Conservation (phyloP, 2,113 vertebrate species). For the Propithecus coquereli region DNA sequence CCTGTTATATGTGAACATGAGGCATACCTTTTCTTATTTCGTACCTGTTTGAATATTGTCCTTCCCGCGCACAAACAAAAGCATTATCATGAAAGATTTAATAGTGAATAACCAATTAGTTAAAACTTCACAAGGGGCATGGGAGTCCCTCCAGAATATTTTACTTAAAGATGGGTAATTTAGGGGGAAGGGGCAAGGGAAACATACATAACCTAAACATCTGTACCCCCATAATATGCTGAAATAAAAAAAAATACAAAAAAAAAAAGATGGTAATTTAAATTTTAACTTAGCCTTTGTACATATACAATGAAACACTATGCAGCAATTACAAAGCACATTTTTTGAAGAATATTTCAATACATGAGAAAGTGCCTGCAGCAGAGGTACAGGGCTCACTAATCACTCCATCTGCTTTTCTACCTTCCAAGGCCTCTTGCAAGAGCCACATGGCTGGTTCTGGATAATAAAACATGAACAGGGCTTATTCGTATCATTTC, state of each 20-base stretch:
- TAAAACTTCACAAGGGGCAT: not conserved
- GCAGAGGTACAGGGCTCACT: not conserved
- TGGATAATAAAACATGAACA: not conserved
- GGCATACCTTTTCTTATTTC: not conserved
- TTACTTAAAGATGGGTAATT: not conserved
- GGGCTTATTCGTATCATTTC: not conserved
- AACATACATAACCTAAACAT: no score
- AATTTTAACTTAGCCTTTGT: not conserved
- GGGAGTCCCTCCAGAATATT: not conserved
- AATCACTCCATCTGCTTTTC: not conserved
- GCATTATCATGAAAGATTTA: not conserved
- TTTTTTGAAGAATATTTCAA: not conserved
- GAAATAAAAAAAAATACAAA: no score
- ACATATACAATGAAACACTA: not conserved
- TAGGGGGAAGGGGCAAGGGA: no score
- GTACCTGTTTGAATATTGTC: not conserved
- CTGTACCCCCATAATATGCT: no score
- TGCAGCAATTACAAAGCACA: not conserved
- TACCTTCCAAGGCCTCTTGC: not conserved
- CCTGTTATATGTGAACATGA: not conserved
- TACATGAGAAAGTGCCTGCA: not conserved
- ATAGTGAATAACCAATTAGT: not conserved
- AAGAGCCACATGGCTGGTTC: not conserved
- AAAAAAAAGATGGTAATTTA: no score
- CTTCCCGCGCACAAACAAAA: not conserved